phyloP scores from a whole-genome alignment of 2,888 invertebrate genomes.

The Drosophila kokeensis region DNA sequence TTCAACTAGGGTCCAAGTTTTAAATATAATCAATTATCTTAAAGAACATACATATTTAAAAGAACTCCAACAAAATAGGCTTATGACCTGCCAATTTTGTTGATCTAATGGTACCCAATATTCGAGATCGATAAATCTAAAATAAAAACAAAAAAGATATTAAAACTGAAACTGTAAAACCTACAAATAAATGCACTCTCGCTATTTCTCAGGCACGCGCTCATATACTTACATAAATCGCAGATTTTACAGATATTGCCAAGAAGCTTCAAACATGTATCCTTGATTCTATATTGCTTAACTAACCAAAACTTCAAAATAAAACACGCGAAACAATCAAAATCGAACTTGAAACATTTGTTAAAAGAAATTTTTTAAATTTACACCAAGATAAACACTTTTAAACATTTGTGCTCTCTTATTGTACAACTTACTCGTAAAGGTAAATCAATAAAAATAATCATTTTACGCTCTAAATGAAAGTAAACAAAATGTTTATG shows the following conservation, averaged over 20 bases:
- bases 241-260: slow-evolving; percentile 48
- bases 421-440: slow-evolving; percentile 74
- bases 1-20: slow-evolving; percentile 82
- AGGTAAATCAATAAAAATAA: slow-evolving; percentile 65
- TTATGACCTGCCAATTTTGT: slow-evolving; percentile 50
- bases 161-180: slow-evolving; percentile 21
- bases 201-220: slow-evolving; percentile 39
- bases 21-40: slow-evolving; percentile 68
- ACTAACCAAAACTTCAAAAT: slow-evolving; percentile 44
- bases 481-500: slow-evolving; percentile 66
- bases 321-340: slow-evolving; percentile 74
- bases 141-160: not conserved
- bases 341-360: slow-evolving; percentile 64
- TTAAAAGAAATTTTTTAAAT: slow-evolving; percentile 67
- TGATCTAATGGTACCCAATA: slow-evolving; percentile 66
- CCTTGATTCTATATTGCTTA: slow-evolving; percentile 62
- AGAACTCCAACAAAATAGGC: slow-evolving; percentile 36
- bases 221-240: slow-evolving; percentile 29
- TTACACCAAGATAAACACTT: slow-evolving; percentile 67
- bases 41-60: slow-evolving; percentile 47
- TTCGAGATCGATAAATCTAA: slow-evolving; percentile 41
- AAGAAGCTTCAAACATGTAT: slow-evolving; percentile 44
- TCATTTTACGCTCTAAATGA: slow-evolving; percentile 73
- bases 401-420: slow-evolving; percentile 78
- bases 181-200: slow-evolving; percentile 33